These are phyloP conservation scores for Tiphia femorata DNA, from an alignment of 2,888 invertebrate species.

Conservation along the genomic window DNA sequence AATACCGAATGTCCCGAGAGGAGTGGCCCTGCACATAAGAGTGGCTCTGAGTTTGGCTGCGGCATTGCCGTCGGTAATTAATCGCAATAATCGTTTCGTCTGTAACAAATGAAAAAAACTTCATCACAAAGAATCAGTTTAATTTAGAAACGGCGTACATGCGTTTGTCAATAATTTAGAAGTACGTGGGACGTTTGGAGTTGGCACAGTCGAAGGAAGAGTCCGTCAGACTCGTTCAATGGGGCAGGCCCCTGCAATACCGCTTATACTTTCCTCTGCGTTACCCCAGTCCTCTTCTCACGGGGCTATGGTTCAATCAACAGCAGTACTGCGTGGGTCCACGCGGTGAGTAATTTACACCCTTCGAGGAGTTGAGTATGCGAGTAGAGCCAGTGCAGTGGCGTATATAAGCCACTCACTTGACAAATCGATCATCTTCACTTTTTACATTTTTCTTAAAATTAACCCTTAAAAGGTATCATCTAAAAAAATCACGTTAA, in stretches of 20 bases:
- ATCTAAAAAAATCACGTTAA: too few species aligned
- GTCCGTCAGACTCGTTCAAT: conserved; percentile 46
- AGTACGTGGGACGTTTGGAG: conserved; percentile 58
- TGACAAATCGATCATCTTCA: too few species aligned
- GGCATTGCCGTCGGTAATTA: conserved; percentile 51
- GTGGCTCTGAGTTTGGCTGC: conserved; percentile 48
- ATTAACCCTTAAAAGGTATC: too few species aligned
- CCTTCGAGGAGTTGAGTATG: too few species aligned
- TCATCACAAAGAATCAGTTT: too few species aligned
- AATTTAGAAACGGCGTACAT: too few species aligned
- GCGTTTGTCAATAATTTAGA: conserved; percentile 37
- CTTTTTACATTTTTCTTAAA: too few species aligned
- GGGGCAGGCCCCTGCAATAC: conserved; percentile 55
- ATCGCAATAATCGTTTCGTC: too few species aligned
- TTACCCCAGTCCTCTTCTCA: conserved; percentile 55
- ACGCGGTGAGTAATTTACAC: conserved; percentile 45
- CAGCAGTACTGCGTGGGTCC: conserved; percentile 51
- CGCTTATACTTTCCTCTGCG: conserved; percentile 57
- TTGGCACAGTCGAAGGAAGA: conserved; percentile 50
- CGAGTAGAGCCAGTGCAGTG: too few species aligned
- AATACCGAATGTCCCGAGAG: conserved; percentile 48
- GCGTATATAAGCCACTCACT: too few species aligned
- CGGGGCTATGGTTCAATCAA: conserved; percentile 53
- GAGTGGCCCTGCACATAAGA: conserved; percentile 43
- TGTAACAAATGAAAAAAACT: too few species aligned